Evolutionary conservation across 2,113 vertebrate genomes (phyloP).

Genomic region (Penelope pileata): DNA sequence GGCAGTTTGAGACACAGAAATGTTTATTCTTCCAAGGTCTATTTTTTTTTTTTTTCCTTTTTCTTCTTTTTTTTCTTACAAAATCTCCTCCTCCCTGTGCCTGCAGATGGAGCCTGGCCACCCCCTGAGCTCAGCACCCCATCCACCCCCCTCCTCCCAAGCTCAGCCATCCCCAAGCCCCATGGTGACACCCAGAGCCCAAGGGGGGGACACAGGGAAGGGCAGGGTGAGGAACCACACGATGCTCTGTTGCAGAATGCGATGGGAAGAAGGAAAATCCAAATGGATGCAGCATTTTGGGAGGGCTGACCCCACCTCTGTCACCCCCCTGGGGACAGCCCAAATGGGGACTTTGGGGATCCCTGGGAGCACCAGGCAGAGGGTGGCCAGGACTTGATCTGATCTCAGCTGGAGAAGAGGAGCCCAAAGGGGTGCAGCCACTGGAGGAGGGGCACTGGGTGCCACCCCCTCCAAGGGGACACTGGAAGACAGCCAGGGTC

Average conservation of each 20-base stretch:
- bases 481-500: not conserved
- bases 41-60: too few relatives aligned
- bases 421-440: not conserved
- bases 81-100: not conserved
- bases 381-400: not conserved
- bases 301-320: not conserved
- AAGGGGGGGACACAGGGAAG: fast-evolving
- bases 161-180: not conserved
- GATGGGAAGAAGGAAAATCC: not conserved
- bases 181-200: fast-evolving
- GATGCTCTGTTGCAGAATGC: fast-evolving
- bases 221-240: fast-evolving
- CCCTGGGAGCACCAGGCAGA: not conserved
- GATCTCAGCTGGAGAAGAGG: not conserved
- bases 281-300: fast-evolving
- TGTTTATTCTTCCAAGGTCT: not conserved
- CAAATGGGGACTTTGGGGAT: not conserved
- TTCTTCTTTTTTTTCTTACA: not conserved
- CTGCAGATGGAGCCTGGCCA: fast-evolving
- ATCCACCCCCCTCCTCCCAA: not conserved
- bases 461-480: not conserved
- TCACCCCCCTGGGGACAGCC: fast-evolving
- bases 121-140: not conserved
- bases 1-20: not conserved
- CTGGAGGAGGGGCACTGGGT: not conserved